Conservation (phyloP, 2,888 invertebrate species). For the Lasioglossum villosulum region DNA sequence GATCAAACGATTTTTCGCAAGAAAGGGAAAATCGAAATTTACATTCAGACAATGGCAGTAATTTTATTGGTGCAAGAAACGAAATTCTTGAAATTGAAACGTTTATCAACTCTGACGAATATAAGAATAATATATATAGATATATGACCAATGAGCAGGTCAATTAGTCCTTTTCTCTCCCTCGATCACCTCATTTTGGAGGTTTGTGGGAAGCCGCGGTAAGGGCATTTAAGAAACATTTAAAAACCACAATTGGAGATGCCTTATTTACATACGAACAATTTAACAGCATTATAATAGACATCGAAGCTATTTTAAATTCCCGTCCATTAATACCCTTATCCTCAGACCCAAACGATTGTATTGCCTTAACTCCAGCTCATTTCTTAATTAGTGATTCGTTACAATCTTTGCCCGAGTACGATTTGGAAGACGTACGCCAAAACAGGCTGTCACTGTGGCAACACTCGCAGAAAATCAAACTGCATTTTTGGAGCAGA, state of each 20-base stretch:
- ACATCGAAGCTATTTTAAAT: background rate
- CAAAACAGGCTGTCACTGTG: too few species aligned
- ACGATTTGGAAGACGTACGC: too few species aligned
- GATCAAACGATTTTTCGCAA: background rate
- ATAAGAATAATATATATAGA: background rate
- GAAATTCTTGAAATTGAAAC: background rate
- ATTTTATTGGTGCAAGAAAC: background rate
- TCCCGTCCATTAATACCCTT: background rate
- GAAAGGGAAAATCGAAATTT: background rate
- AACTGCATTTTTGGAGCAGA: too few species aligned
- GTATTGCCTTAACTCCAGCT: too few species aligned
- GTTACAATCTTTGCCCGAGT: too few species aligned
- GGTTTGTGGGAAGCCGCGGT: background rate
- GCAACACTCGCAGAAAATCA: too few species aligned
- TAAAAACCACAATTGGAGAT: background rate
- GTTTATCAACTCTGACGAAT: background rate
- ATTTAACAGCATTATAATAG: background rate
- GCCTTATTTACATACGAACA: background rate
- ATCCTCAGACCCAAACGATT: too few species aligned
- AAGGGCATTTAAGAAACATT: background rate
- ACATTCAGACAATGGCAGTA: background rate
- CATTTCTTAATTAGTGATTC: too few species aligned
- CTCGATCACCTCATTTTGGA: background rate
- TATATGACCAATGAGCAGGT: background rate
- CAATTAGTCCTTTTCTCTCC: background rate